Evolutionary conservation across 2,797 vertebrate species (phyloP).

Genomic region (Tympanoctomys barrerae): DNA sequence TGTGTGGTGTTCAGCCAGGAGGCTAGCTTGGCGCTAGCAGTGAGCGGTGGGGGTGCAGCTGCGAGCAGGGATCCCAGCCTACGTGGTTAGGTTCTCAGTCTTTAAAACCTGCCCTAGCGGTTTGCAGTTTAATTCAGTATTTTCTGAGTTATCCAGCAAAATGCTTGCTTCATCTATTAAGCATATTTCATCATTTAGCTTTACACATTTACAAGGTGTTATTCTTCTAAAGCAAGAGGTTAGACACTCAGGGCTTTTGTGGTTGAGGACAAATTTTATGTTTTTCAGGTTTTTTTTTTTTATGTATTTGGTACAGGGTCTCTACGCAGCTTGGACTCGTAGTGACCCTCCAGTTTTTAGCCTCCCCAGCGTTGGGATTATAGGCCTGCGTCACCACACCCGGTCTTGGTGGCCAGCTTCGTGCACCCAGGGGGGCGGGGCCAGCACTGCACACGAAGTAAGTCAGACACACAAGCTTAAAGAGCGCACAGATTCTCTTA

Average conservation of each 20-base stretch:
- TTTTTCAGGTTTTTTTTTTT: background rate
- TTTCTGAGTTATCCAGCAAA: slow-evolving; percentile 35
- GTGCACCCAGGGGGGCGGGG: too few relatives aligned
- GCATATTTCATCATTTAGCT: slow-evolving; percentile 41
- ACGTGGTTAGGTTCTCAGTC: background rate
- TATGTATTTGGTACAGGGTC: too few relatives aligned
- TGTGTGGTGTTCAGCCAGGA: background rate
- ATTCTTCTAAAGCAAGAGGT: slow-evolving; percentile 9
- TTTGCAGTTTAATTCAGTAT: slow-evolving; percentile 58
- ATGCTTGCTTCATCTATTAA: slow-evolving; percentile 31
- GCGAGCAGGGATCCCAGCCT: background rate
- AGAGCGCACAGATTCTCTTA: too few relatives aligned
- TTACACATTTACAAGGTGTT: slow-evolving; percentile 27
- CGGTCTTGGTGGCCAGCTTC: too few relatives aligned
- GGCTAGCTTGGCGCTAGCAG: background rate
- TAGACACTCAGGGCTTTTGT: background rate
- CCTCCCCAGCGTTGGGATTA: too few relatives aligned
- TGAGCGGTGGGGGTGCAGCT: background rate
- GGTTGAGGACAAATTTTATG: background rate
- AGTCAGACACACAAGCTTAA: too few relatives aligned
- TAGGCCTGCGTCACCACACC: too few relatives aligned
- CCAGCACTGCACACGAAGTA: too few relatives aligned
- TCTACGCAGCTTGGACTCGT: too few relatives aligned
- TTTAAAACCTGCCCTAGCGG: slow-evolving; percentile 15
- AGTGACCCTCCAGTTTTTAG: too few relatives aligned